Evolutionary conservation across 1,140 invertebrate genomes (phyloP), one percentile per base, ranked within the genome.

Genomic region (Eumaeus atala): DNA sequence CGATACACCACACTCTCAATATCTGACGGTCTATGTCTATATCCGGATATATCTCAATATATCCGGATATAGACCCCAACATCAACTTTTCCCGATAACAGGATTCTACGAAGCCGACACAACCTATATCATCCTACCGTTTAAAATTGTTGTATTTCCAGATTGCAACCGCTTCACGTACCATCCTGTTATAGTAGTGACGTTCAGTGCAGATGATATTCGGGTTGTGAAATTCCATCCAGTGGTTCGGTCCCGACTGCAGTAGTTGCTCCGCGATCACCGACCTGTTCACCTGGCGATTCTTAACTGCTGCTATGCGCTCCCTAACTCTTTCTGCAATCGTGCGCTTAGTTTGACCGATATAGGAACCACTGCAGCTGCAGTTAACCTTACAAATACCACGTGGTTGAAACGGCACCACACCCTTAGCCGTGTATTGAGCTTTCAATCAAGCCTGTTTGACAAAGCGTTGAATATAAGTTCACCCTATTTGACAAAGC

Each of bases 251-350:
- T n/a, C 21, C 7, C 33, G 28, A 3, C 8, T 36, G n/a, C 12
- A 53, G 11, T 9, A 62, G 51, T 50, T 58, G 48, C 51, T 54
- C 37, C 40, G 21, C 35, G 2, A 60, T 48, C 11, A 47, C 54
- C 0, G 18, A 49, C 11, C 40, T 56, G 9, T 37, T 8, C 9
- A 35, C 6, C 10, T 56, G 10, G 12, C 9, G 6, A 11, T 56
- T 56, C 42, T 49, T 56, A 3, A 56, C 47, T 6, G 44, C 54
- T 8, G 10, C 7, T 17, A 56, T 56, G 18, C 49, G 28, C 37
- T 56, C 54, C 21, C 49, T 56, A 12, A 50, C 18, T 16, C 54
- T 18, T 11, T 37, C 18, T 3, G 54, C n/a, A 12, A 56, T 49
- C 16, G 54, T 49, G 11, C 44, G 35, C 36, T 49, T 56, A n/a